Conservation (phyloP, 1,140 invertebrate species). For the Phortica variegata region DNA sequence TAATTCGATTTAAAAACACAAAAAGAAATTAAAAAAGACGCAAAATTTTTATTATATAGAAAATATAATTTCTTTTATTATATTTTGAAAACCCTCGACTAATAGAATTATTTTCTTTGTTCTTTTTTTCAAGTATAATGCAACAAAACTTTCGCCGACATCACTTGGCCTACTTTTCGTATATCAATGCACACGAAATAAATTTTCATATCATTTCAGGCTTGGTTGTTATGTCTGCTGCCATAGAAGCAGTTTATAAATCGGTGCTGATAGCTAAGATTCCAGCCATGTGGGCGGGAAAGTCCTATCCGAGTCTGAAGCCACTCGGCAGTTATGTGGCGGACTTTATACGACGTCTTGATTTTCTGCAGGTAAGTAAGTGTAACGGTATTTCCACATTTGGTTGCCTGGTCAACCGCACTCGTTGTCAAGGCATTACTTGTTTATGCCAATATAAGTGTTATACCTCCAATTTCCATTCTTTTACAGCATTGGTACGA, state of each 20-base stretch:
- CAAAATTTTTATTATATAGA: too few species aligned
- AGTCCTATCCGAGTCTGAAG: conserved; percentile 92
- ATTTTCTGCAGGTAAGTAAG: conserved; percentile 71
- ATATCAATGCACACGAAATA: too few species aligned
- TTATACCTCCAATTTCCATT: conserved; percentile 7
- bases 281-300: conserved; percentile 77
- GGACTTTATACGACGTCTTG: conserved; percentile 81
- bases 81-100: too few species aligned
- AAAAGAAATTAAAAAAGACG: too few species aligned
- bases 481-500: conserved; percentile 75
- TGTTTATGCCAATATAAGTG: conserved; percentile 4
- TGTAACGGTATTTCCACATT: neutral
- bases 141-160: too few species aligned
- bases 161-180: too few species aligned
- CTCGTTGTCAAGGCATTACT: neutral
- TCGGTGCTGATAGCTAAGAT: conserved; percentile 83
- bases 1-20: too few species aligned
- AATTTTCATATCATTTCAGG: conserved; percentile 60
- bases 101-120: too few species aligned
- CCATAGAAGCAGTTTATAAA: conserved; percentile 83
- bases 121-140: too few species aligned
- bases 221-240: conserved; percentile 79
- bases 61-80: too few species aligned
- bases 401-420: conserved; percentile 1
- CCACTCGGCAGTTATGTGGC: conserved; percentile 86